phyloP scores from a whole-genome alignment of 2,113 vertebrate species.

The Anarhynchus alexandrinus region DNA sequence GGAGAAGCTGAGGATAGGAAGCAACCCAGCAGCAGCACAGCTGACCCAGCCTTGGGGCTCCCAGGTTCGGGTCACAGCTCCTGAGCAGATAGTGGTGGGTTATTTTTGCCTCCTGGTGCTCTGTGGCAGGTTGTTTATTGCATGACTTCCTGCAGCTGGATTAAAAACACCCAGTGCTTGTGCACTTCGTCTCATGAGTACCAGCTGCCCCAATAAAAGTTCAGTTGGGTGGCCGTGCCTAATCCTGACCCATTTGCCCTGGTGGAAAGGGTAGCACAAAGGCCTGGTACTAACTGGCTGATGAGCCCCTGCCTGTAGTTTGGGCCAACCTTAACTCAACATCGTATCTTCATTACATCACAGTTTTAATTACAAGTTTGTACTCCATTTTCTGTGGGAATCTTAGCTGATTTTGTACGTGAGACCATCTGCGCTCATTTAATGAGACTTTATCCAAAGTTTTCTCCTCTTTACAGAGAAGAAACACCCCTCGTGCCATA shows the following conservation, averaged over 20 bases:
- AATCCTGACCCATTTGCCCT: background rate
- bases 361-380: background rate
- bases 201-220: background rate
- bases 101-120: background rate
- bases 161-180: background rate
- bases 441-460: background rate
- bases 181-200: background rate
- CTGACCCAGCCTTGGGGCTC: background rate
- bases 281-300: background rate
- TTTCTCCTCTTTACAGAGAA: background rate
- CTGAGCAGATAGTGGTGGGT: background rate
- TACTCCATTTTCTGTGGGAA: background rate
- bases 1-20: background rate
- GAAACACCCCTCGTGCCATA: background rate
- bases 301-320: background rate
- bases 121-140: background rate
- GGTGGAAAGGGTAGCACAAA: background rate
- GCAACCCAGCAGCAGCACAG: background rate
- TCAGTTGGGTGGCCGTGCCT: background rate
- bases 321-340: background rate
- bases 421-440: rapidly evolving
- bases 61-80: background rate
- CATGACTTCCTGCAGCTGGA: background rate
- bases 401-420: background rate
- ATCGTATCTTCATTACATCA: background rate